A percentile compares a stretch with the other conserved stretches of the same genome.
Conservation (phyloP, 2,113 vertebrate species). For the Esox niger region DNA sequence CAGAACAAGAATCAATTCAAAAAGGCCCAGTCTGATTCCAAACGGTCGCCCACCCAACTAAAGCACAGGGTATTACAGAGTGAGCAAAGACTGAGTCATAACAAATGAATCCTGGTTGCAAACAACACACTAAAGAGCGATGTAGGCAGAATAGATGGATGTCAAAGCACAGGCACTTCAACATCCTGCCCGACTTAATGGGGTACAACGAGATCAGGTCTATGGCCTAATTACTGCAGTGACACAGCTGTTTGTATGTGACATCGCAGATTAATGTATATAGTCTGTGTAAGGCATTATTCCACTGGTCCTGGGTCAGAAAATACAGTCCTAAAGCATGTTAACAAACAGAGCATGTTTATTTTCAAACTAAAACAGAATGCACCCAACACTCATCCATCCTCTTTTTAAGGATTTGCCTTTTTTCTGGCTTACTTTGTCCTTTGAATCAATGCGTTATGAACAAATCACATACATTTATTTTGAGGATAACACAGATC, state of each 20-base stretch:
- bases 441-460: conserved; percentile 84
- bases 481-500: conserved; percentile 92
- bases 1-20: conserved; percentile 59
- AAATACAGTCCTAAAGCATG: conserved; percentile 97
- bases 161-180: conserved; percentile 48
- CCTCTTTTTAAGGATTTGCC: conserved; percentile 48
- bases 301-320: conserved; percentile 71
- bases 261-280: conserved; percentile 27
- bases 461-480: conserved; percentile 97
- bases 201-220: conserved; percentile 53
- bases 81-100: conserved; percentile 44
- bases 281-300: conserved; percentile 41
- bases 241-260: conserved; percentile 20
- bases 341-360: conserved; percentile 98
- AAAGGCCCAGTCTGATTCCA: conserved; percentile 70
- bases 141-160: conserved; percentile 59
- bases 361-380: conserved; percentile 99
- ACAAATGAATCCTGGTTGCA: conserved; percentile 60
- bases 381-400: conserved; percentile 88
- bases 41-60: conserved; percentile 58
- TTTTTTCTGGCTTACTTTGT: conserved; percentile 51
- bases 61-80: conserved; percentile 46
- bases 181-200: conserved; percentile 19
- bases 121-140: conserved; percentile 54
- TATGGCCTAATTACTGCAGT: conserved; percentile 29